A percentile compares a stretch with the other conserved stretches of the same genome.
phyloP scores from a whole-genome alignment of 2,888 invertebrate species.

The Drosophila anceps region DNA sequence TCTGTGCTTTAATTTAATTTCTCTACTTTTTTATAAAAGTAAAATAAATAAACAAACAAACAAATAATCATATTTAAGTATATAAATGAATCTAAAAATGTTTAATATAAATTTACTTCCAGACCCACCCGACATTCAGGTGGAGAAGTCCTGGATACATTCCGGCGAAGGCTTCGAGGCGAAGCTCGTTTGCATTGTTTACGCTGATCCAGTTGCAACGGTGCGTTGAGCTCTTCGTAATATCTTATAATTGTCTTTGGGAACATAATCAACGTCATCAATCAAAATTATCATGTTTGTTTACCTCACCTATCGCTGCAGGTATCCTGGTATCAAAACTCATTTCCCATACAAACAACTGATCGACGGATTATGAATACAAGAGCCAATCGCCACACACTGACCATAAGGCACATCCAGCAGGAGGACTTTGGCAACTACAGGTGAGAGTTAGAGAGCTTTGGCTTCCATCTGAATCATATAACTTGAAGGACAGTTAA shows the following conservation, averaged over 20 bases:
- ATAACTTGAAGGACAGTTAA: conserved; percentile 14
- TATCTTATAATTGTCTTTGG: background rate
- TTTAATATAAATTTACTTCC: conserved; percentile 32
- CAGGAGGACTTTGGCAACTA: conserved; percentile 91
- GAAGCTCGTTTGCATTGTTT: conserved; percentile 89
- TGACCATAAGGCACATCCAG: conserved; percentile 89
- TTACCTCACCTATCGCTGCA: conserved; percentile 74
- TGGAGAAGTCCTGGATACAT: conserved; percentile 90
- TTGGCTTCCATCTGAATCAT: conserved; percentile 2
- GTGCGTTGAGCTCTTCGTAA: conserved; percentile 84
- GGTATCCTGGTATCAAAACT: conserved; percentile 91
- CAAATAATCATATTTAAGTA: background rate
- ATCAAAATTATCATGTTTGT: background rate
- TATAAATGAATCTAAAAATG: background rate
- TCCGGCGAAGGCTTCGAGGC: conserved; percentile 90
- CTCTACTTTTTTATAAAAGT: background rate
- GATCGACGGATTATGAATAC: conserved; percentile 90
- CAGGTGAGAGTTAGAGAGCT: conserved; percentile 85
- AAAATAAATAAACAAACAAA: no score
- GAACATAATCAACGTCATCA: background rate
- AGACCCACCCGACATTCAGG: conserved; percentile 90
- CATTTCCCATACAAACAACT: conserved; percentile 89
- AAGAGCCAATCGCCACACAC: conserved; percentile 89
- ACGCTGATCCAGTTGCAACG: conserved; percentile 89
- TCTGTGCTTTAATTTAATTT: no score